Evolutionary conservation across 2,113 vertebrate genomes (phyloP), one percentile per base, ranked within the genome.

Genomic region (Chelonoidis abingdonii): DNA sequence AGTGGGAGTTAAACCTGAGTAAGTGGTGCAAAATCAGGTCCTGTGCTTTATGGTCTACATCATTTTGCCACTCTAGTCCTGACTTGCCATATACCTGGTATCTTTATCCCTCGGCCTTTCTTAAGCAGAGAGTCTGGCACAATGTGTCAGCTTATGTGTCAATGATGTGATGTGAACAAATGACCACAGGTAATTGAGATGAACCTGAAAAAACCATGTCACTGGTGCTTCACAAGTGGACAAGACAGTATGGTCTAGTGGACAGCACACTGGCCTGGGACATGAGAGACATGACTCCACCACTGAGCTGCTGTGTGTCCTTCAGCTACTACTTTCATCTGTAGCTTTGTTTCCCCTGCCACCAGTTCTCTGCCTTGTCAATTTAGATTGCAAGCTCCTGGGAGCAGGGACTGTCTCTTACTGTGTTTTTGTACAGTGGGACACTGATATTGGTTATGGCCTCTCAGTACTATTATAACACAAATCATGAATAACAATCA

Each of bases 151-250:
- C 24, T 47, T 78, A 47, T 4, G 11, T 84, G 29, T 52, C 44
- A 4, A 87, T 21, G 13, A 10, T 19, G 21, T 24, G 31, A 14
- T 13, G 12, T 5, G 44, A 27, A 14, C 4, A 27, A 4, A 38
- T 31, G 24, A 69, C 83, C 19, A 25, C 21, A 44, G 35, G 54
- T 25, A 79, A 83, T 17, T 22, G 25, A 8, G 19, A 27, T 12
- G 31, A 12, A 10, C n/a, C 29, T 59, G 44, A 29, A 91, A 75
- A 91, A 84, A 14, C 19, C 53, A 8, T 81, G 29, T 41, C 7
- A 41, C 10, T 81, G 81, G 44, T 21, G 53, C 22, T 44, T 6
- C 4, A n/a, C 1, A 0, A 2, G 4, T 72, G 75, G 16, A 16
- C 49, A 59, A 84, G 50, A 44, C 3, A 57, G 27, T 5, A 35